Percentiles rank a stretch among this genome's conserved stretches.
Evolutionary conservation across 2,113 vertebrate species (phyloP).

Genomic region (Egretta garzetta): DNA sequence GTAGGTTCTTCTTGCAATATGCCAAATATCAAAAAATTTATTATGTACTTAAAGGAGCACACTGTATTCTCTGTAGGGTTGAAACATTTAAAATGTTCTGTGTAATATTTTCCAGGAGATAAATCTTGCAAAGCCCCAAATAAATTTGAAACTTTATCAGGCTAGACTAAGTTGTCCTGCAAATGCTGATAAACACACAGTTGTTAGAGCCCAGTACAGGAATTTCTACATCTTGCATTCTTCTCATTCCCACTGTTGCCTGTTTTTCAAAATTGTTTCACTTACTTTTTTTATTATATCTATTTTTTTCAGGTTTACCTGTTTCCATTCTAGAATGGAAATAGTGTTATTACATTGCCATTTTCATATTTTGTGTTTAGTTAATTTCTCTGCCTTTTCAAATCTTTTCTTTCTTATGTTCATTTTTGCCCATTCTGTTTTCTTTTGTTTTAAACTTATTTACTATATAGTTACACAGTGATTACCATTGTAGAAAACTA

Average conservation of each 20-base stretch:
- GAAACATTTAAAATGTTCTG: neutral
- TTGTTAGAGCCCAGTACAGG: neutral
- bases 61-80: neutral
- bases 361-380: neutral
- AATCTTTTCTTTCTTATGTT: neutral
- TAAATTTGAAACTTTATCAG: neutral
- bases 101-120: neutral
- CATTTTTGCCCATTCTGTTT: neutral
- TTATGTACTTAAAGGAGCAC: neutral
- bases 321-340: neutral
- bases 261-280: neutral
- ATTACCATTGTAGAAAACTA: neutral
- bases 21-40: neutral
- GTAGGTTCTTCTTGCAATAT: neutral
- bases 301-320: neutral
- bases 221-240: neutral
- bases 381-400: neutral
- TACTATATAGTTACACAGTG: neutral
- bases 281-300: neutral
- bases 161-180: neutral
- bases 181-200: neutral
- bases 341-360: neutral
- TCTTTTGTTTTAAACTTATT: neutral
- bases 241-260: neutral
- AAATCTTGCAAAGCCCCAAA: neutral